Evolutionary conservation across 2,888 invertebrate species (phyloP), one percentile per base, ranked within the genome.

Genomic region (Catotricha subobsoleta): DNA sequence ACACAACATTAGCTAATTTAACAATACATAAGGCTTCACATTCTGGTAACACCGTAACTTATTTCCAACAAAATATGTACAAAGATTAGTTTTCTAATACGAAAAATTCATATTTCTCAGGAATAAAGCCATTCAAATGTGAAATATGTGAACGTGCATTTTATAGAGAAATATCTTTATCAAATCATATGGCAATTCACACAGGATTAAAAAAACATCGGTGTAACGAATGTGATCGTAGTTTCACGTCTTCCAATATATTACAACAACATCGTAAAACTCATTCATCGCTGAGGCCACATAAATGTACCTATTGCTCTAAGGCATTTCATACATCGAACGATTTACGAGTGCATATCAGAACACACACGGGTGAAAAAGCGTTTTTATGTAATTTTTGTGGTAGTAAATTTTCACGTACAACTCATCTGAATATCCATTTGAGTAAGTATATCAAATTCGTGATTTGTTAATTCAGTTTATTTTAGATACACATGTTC

Each of bases 1-100:
- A 19, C 57, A 55, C 47, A 54, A 52, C 46, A 10, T 16, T 13
- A 10, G 27, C 25, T 3, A 27, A 27, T 27, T n/a, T 37, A 13
- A 6, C 27, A 27, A 13, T n/a, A 4, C 37, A 37, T 12, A 23
- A 16, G 16, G 27, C 16, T n/a, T 12, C 18, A 10, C 37, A 37
- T 37, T 25, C 35, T 20, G 19, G 20, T 15, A 18, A 7, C 6
- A 7, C 10, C 10, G 25, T 6, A 25, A 25, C 10, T 25, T 6
- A 30, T 13, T 8, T n/a, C 6, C 30, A 30, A 9, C n/a, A 8
- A 30, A 30, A 10, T 6, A 13, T 13, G n/a, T 9, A 13, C 5
- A n/a, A 13, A 30, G n/a, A 6, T 6, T 10, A 9, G n/a, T 30
- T 13, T 30, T 9, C 7, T 10, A 8, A 25, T 25, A 25, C n/a